Evolutionary conservation across 2,888 invertebrate genomes (phyloP).

Genomic region (Ceramica pisi): DNA sequence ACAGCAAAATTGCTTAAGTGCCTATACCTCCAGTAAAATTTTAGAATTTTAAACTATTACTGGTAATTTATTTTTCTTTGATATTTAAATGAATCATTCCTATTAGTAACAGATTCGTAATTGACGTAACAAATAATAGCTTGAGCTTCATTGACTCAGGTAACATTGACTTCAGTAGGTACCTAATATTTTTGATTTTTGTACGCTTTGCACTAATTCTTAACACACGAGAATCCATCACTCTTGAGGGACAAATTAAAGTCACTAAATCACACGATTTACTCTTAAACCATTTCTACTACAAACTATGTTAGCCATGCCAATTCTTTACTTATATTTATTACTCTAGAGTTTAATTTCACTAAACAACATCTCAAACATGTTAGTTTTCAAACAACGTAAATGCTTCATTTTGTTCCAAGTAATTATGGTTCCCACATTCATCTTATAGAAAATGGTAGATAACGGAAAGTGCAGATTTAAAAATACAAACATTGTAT

Average conservation of each 20-base stretch:
- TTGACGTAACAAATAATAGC: background rate
- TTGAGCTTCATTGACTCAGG: background rate
- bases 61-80: no score
- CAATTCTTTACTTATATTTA: constrained; percentile 13
- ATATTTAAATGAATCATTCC: background rate
- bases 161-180: background rate
- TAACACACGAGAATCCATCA: constrained; percentile 34
- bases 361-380: constrained; percentile 5
- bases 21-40: no score
- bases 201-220: constrained; percentile 37
- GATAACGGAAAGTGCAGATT: constrained; percentile 46
- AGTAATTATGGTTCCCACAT: constrained; percentile 63
- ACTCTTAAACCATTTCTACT: constrained; percentile 20
- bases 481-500: constrained; percentile 52
- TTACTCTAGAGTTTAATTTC: background rate
- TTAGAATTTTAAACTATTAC: no score
- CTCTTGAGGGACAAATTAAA: constrained; percentile 46
- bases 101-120: background rate
- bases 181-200: no score
- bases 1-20: background rate
- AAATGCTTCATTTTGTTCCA: constrained; percentile 53
- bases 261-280: constrained; percentile 41
- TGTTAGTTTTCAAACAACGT: constrained; percentile 44
- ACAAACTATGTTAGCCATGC: background rate
- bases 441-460: constrained; percentile 53